phyloP scores from a whole-genome alignment of 2,797 vertebrate genomes.

The Microctenopoma lineatum region DNA sequence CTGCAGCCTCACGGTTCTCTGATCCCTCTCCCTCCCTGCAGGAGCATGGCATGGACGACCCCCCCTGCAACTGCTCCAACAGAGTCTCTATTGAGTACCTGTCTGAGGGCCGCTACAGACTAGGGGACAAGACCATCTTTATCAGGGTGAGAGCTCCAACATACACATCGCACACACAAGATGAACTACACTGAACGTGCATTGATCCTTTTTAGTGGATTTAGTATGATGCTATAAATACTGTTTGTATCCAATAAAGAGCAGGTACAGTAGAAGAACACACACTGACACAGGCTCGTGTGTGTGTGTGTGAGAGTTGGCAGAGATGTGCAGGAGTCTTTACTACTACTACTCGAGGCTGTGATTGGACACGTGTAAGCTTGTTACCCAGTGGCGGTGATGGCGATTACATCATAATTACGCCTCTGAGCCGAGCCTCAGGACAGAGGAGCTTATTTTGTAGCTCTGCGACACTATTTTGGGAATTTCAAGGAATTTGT shows the following conservation, averaged over 20 bases:
- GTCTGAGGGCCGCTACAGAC: conserved; percentile 95
- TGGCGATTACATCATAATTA: conserved; percentile 60
- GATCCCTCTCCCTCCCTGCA: conserved; percentile 44
- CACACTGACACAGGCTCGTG: neutral
- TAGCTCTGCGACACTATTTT: conserved; percentile 19
- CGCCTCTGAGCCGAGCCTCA: conserved; percentile 3
- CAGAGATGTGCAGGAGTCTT: neutral
- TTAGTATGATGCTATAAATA: neutral
- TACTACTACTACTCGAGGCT: neutral
- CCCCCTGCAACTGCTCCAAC: conserved; percentile 94
- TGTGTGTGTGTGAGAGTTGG: neutral
- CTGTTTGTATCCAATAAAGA: conserved; percentile 21
- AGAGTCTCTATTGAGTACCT: conserved; percentile 97
- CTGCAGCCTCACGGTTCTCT: neutral
- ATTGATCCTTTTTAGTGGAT: neutral
- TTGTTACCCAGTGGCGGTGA: conserved; percentile 43
- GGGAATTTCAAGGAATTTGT: neutral
- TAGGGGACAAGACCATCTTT: conserved; percentile 98
- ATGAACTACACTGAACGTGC: neutral
- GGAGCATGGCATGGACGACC: conserved; percentile 92
- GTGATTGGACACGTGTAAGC: conserved; percentile 41
- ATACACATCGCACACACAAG: neutral
- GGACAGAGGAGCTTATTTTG: conserved; percentile 16
- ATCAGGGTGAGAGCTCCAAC: conserved; percentile 87
- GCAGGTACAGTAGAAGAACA: neutral